Base-by-base conservation (phyloP, 1,140 invertebrate genomes). In the Meloidogyne hapla region DNA sequence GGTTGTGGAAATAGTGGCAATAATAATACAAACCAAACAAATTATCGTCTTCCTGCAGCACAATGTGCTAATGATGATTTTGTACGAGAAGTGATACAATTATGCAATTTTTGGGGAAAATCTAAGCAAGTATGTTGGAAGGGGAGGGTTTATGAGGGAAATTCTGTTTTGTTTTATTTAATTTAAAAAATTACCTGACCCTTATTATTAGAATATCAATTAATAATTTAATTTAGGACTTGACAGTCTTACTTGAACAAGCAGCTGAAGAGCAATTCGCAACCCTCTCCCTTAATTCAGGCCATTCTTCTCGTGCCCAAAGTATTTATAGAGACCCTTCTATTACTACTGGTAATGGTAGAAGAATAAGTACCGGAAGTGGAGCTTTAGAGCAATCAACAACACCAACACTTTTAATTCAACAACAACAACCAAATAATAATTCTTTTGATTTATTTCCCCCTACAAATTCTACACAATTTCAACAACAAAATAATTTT, bases 71-170 rank as follows among this genome's bases (percentile, higher is more conserved):
- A 80, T 23, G 84, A 86, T 64, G 84, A 86, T 18, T 86, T 86
- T 74, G 64, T 80, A 1, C 45, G 86, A 18, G 84, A 86, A 78
- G 74, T 86, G 33, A 64, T 84, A 25, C 84, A 87, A 72, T 69
- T 86, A n/a, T 80, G 80, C 40, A 86, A 83, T 72, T 83, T 83
- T 33, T 77, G 87, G 69, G 86, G 84, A 45, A 86, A 86, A 76
- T 82, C 79, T 13, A 86, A 84, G 79, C 84, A 87, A 72, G 84
- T 87, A 70, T 33, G 9, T n/a, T n/a, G 2, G 9, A 4, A 15
- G 21, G 13, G 15, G 33, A 25, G 45, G 23, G 42, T 0, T 70
- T 21, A 70, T 25, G 28, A 61, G 3, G 1, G 9, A 66, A 66
- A 5, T 66, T 66, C 5, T 26, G 67, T 10, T 25, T 42, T 9